These are phyloP conservation scores for Leucophenga montana DNA, from an alignment of 2,888 invertebrate species.

Conservation along the genomic window DNA sequence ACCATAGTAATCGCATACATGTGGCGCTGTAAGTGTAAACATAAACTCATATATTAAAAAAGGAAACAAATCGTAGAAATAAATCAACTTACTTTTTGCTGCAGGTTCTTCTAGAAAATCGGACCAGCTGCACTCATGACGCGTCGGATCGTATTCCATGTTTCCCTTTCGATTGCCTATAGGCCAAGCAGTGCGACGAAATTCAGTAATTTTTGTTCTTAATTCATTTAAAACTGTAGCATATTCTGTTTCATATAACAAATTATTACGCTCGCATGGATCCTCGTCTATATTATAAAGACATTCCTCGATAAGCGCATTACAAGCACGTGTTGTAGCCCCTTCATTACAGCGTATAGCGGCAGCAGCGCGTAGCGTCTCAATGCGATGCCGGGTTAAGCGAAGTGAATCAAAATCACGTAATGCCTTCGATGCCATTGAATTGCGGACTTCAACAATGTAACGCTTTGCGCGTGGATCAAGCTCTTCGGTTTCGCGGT, in stretches of 20 bases:
- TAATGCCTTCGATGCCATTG: conserved; percentile 51
- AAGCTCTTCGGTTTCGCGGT: conserved; percentile 51
- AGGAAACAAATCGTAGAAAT: not conserved
- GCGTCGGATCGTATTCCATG: conserved; percentile 74
- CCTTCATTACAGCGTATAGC: conserved; percentile 48
- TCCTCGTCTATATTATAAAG: conserved; percentile 74
- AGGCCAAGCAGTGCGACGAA: conserved; percentile 71
- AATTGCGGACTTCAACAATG: conserved; percentile 51
- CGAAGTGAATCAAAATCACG: conserved; percentile 45
- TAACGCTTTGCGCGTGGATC: conserved; percentile 64
- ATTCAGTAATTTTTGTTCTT: conserved; percentile 72
- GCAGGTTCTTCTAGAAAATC: conserved; percentile 62
- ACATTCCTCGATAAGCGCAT: conserved; percentile 71
- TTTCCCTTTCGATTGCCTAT: conserved; percentile 73
- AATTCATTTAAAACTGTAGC: conserved; percentile 59
- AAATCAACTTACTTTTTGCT: conserved; percentile 31
- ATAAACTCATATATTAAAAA: conserved; percentile 26
- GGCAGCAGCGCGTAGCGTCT: conserved; percentile 42
- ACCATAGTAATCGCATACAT: conserved; percentile 48
- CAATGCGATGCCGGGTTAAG: conserved; percentile 45
- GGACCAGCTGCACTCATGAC: conserved; percentile 76
- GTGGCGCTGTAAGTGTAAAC: not conserved
- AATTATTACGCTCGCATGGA: conserved; percentile 74
- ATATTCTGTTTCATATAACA: conserved; percentile 48
- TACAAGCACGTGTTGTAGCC: conserved; percentile 59